Evolutionary conservation across 2,888 invertebrate genomes (phyloP).

Genomic region (Phytoseiulus persimilis): DNA sequence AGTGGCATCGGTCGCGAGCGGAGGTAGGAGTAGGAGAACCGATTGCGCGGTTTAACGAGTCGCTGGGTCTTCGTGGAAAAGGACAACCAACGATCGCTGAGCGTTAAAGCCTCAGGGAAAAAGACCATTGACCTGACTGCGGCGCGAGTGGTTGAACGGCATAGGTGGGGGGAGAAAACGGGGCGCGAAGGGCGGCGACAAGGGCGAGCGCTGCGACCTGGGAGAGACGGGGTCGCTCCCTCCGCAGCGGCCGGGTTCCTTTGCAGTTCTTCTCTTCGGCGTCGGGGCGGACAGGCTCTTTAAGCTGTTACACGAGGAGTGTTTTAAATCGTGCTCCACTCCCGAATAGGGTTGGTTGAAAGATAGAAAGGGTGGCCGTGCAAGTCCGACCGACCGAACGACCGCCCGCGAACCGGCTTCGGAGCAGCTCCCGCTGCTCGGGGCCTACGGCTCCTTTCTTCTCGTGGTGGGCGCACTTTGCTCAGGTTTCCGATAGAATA

Average conservation of each 20-base stretch:
- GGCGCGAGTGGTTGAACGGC: not conserved
- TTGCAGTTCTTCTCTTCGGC: not conserved
- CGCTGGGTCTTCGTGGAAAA: not conserved
- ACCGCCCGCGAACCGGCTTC: not conserved
- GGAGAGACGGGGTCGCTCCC: not conserved
- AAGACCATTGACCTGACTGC: slow-evolving; percentile 5
- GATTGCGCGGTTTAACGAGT: not conserved
- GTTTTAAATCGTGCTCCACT: not conserved
- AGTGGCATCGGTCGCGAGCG: not conserved
- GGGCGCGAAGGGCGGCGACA: not conserved
- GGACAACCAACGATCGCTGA: not conserved
- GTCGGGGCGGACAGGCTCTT: not conserved
- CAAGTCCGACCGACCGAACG: not conserved
- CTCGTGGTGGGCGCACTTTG: not conserved
- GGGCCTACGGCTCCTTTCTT: not conserved
- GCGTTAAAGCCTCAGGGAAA: not conserved
- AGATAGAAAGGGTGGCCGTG: not conserved
- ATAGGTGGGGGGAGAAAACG: not conserved
- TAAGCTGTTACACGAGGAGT: slow-evolving; percentile 5
- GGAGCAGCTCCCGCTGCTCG: not conserved
- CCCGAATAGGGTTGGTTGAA: not conserved
- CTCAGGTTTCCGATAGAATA: not conserved
- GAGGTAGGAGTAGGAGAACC: not conserved
- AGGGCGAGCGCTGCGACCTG: not conserved
- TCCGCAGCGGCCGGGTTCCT: not conserved